These are phyloP conservation scores for Cheilosia vulpina DNA, from an alignment of 2,888 invertebrate species.

Conservation along the genomic window DNA sequence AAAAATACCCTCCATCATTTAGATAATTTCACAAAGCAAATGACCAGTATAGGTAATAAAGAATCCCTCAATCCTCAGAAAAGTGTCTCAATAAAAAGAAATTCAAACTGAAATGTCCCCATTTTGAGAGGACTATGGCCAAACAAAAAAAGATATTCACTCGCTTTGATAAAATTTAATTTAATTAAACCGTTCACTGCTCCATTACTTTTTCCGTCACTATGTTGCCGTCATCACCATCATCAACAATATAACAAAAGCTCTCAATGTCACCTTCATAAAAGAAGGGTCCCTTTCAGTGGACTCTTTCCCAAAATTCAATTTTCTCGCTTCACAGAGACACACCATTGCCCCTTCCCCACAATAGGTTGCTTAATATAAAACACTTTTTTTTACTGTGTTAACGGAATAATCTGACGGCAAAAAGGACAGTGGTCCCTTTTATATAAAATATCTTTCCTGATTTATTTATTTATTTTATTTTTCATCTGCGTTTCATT, in stretches of 20 bases:
- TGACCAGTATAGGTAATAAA: neutral
- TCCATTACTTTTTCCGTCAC: neutral
- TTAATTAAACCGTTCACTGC: constrained; percentile 20
- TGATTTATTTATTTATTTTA: neutral
- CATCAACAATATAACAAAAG: constrained; percentile 12
- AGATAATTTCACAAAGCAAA: neutral
- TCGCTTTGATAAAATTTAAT: constrained; percentile 33
- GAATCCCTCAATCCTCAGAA: neutral
- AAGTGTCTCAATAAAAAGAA: neutral
- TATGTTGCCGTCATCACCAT: neutral
- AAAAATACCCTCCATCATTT: too few relatives aligned
- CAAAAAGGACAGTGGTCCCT: constrained; percentile 25
- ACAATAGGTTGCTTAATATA: constrained; percentile 1
- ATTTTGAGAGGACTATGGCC: neutral
- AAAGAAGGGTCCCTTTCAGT: constrained; percentile 12
- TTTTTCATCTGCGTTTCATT: neutral
- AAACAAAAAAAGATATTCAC: constrained; percentile 10
- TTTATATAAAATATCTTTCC: constrained; percentile 16
- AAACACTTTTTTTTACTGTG: constrained; percentile 7
- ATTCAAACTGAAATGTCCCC: constrained; percentile 13
- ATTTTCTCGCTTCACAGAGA: neutral
- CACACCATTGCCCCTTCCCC: constrained; percentile 19
- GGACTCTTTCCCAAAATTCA: constrained; percentile 7
- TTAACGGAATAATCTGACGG: neutral
- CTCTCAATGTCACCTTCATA: constrained; percentile 38